Evolutionary conservation across 1,140 invertebrate genomes (phyloP), one percentile per base, ranked within the genome.

Genomic region (Drosophila mauritiana): DNA sequence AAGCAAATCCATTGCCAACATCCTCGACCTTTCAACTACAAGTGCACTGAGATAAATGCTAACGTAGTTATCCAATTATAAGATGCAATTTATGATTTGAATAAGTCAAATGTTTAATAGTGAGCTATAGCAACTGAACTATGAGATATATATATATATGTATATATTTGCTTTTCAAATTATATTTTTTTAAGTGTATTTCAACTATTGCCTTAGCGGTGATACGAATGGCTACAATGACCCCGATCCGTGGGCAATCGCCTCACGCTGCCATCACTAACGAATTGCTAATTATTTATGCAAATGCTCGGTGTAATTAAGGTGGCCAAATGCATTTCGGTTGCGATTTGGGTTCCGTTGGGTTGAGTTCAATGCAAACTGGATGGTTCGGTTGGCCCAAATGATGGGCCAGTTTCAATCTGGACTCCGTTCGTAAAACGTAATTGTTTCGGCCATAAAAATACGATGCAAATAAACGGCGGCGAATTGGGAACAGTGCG

Each of bases 391-490:
- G 31, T 13, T 34, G n/a, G n/a, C 5, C 31, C 49, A 36, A 34
- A 27, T 17, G 68, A 53, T 59, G 56, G 56, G 49, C 54, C 56
- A 73, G 67, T 73, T 73, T 73, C 70, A 62, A 73, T 73, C 70
- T 63, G 52, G 51, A 63, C 39, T 36, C 59, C 15, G 55, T 59
- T 27, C 55, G 67, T 73, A 77, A 84, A 84, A 84, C 83, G 81
- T 85, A 73, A 85, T 85, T 84, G 81, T 85, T 85, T 77, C 45
- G 62, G 40, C 57, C 75, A 81, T 77, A 81, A 75, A 57, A 74
- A 63, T 39, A 31, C 72, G 54, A 78, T 67, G 75, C 73, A 70
- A 75, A 72, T 69, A 65, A 63, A 80, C 52, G 45, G 62, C 40
- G 56, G 52, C 37, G 37, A 79, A 64, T 52, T 40, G 52, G 42